A percentile compares a stretch with the other conserved stretches of the same genome.
These are phyloP conservation scores for Margarornis squamiger DNA, from an alignment of 2,797 vertebrate species.

Conservation along the genomic window DNA sequence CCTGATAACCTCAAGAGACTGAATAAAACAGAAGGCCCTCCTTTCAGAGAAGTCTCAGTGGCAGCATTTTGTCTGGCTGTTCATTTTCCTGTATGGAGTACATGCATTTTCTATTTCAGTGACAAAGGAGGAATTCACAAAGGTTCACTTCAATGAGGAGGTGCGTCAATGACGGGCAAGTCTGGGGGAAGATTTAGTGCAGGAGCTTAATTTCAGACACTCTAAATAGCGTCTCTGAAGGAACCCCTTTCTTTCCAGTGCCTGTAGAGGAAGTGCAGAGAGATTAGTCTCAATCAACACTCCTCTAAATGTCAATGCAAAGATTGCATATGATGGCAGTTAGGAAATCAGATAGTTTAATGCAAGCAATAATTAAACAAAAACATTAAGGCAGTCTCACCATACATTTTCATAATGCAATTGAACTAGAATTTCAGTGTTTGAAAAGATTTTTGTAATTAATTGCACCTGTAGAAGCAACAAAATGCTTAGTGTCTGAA, in stretches of 20 bases:
- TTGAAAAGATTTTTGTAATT: conserved; percentile 24
- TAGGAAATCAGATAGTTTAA: conserved; percentile 45
- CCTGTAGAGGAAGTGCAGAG: conserved; percentile 27
- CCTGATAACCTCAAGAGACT: not conserved
- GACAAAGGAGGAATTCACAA: conserved; percentile 24
- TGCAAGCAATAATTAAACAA: conserved; percentile 39
- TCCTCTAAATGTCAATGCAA: not conserved
- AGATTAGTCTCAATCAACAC: conserved; percentile 46
- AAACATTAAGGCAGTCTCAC: not conserved
- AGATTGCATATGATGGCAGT: not conserved
- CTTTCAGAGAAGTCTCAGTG: not conserved
- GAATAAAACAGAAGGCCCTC: not conserved
- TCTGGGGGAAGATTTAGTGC: not conserved
- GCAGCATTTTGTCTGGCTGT: not conserved
- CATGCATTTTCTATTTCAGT: not conserved
- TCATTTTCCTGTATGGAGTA: not conserved
- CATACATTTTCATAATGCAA: not conserved
- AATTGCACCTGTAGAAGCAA: not conserved
- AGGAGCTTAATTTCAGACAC: conserved; percentile 8
- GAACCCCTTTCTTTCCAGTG: conserved; percentile 21
- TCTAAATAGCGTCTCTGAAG: conserved; percentile 6
- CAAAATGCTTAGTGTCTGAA: not conserved
- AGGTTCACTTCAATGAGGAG: not conserved
- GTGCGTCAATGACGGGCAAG: accelerated
- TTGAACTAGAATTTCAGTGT: conserved; percentile 1